A percentile compares a stretch with the other conserved stretches of the same genome.
Conservation (phyloP, 1,140 invertebrate genomes). For the Protaetia brevitarsis region DNA sequence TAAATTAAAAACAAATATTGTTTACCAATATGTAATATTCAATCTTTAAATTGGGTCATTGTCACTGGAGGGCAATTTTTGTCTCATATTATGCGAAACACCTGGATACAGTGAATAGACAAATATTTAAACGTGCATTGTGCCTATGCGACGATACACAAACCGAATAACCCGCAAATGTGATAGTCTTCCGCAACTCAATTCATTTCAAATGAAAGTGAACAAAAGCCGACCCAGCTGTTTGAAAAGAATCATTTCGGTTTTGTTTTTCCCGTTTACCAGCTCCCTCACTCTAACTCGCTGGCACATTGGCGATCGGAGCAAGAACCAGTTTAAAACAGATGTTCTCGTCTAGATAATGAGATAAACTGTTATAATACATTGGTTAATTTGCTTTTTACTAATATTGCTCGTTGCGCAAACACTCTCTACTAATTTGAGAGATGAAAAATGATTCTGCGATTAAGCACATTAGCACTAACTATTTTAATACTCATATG, state of each 20-base stretch:
- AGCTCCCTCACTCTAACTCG: neutral
- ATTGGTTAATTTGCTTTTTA: conserved; percentile 6
- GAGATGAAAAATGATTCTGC: no score
- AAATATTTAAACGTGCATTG: neutral
- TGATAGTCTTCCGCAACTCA: neutral
- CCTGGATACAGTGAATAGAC: no score
- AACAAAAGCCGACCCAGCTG: neutral
- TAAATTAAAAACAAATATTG: no score
- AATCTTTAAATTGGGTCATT: no score
- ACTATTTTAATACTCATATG: no score
- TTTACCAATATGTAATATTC: no score
- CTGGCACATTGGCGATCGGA: neutral
- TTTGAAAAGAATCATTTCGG: neutral
- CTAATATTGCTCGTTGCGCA: neutral
- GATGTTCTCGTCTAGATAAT: neutral
- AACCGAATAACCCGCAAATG: neutral
- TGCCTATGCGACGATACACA: neutral
- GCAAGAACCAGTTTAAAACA: neutral
- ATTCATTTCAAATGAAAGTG: neutral
- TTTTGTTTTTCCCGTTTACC: neutral
- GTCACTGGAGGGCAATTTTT: no score
- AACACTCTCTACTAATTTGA: neutral
- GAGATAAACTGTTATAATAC: neutral
- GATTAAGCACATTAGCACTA: no score
- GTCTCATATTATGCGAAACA: no score